Conservation (phyloP, 1,140 invertebrate genomes). For the Tigriopus japonicus region DNA sequence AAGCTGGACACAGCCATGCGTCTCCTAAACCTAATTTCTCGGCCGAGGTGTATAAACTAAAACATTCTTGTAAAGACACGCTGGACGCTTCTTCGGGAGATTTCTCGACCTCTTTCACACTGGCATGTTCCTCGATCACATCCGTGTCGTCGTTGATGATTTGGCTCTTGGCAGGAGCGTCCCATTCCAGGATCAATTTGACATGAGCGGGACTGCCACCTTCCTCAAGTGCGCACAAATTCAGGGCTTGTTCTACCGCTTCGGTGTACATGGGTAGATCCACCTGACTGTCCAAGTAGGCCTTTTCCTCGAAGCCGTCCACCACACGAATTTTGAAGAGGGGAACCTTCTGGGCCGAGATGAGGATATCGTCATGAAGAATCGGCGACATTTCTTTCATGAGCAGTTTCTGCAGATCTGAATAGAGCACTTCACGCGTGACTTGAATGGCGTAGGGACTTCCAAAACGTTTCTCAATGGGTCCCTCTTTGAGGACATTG, state of each 20-base stretch:
- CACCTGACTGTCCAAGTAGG: constrained; percentile 47
- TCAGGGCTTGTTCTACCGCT: constrained; percentile 66
- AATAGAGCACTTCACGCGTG: constrained; percentile 60
- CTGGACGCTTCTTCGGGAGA: constrained; percentile 33
- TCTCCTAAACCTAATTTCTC: constrained; percentile 74
- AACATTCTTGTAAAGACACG: constrained; percentile 76
- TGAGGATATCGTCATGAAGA: constrained; percentile 43
- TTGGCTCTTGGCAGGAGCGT: constrained; percentile 37
- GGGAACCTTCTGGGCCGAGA: constrained; percentile 31
- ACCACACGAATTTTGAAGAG: constrained; percentile 60
- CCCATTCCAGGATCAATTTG: constrained; percentile 77
- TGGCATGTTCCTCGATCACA: constrained; percentile 52
- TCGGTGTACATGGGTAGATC: constrained; percentile 83
- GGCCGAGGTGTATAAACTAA: constrained; percentile 67
- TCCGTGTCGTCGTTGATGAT: constrained; percentile 42
- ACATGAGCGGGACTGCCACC: constrained; percentile 35
- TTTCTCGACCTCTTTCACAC: constrained; percentile 42
- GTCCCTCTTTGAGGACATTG: constrained; percentile 38
- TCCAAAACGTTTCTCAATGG: constrained; percentile 31
- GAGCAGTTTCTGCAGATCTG: constrained; percentile 68
- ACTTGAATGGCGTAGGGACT: constrained; percentile 74
- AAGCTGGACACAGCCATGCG: constrained; percentile 84
- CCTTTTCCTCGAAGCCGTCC: constrained; percentile 30
- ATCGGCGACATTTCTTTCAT: constrained; percentile 67
- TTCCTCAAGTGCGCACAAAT: constrained; percentile 31